A percentile compares a stretch with the other conserved stretches of the same genome.
phyloP scores from a whole-genome alignment of 2,113 vertebrate genomes.

The Amblyornis subalaris region DNA sequence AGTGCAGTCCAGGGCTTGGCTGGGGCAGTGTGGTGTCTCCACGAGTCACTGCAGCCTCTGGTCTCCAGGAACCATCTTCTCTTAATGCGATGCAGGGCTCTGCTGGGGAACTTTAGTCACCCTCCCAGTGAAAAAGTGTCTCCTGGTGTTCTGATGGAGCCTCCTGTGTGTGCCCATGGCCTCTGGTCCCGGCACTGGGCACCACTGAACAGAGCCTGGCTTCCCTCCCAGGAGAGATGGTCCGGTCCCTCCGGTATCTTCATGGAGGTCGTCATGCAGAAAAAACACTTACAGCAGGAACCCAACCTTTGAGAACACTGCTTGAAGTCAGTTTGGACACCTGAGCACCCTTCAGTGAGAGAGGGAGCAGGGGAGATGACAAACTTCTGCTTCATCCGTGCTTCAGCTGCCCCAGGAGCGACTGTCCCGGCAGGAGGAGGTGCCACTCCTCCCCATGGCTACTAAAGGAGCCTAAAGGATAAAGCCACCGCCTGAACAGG shows the following conservation, averaged over 20 bases:
- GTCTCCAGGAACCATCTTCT: neutral
- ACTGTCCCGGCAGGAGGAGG: rapidly evolving
- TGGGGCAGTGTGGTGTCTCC: neutral
- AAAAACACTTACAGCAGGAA: neutral
- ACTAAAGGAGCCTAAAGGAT: neutral
- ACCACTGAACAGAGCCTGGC: neutral
- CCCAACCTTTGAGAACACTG: rapidly evolving
- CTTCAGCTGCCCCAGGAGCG: rapidly evolving
- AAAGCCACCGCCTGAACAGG: neutral
- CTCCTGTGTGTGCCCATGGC: neutral
- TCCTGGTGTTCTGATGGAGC: neutral
- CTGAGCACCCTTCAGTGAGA: neutral
- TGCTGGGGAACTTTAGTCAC: neutral
- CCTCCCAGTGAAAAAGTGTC: neutral
- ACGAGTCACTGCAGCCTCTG: neutral
- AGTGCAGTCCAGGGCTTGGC: neutral
- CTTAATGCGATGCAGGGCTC: rapidly evolving
- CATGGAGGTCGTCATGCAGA: rapidly evolving
- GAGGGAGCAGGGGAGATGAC: rapidly evolving
- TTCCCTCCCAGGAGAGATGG: neutral
- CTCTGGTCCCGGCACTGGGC: neutral
- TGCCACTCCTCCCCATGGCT: rapidly evolving
- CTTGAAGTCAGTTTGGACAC: rapidly evolving
- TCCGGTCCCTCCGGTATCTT: neutral
- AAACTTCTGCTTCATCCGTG: rapidly evolving